A percentile compares a stretch with the other conserved stretches of the same genome.
phyloP scores from a whole-genome alignment of 2,797 vertebrate genomes.

The Alca torda region DNA sequence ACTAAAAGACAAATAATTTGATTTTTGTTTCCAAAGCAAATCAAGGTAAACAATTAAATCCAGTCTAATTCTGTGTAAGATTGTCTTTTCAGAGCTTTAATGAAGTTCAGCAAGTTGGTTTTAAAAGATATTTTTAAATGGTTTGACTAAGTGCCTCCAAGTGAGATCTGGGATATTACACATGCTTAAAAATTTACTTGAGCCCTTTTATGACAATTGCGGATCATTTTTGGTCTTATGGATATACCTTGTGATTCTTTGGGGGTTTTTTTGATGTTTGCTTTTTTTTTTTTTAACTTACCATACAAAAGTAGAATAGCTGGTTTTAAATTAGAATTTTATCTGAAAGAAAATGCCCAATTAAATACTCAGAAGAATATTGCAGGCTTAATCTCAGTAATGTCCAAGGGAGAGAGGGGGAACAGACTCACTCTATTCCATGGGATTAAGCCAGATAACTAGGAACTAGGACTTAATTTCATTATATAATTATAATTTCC shows the following conservation, averaged over 20 bases:
- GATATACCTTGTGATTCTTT: too few species aligned
- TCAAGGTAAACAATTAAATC: background rate
- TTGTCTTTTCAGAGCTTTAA: background rate
- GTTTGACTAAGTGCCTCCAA: background rate
- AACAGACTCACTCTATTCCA: background rate
- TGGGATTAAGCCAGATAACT: background rate
- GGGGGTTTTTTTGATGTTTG: rapidly evolving
- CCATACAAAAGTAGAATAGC: background rate
- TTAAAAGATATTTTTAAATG: background rate
- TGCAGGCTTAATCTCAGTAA: background rate
- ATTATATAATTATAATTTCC: background rate
- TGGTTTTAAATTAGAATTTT: background rate
- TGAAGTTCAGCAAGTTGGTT: background rate
- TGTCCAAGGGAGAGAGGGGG: background rate
- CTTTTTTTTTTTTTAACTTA: background rate
- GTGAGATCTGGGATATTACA: background rate
- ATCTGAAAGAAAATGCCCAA: background rate
- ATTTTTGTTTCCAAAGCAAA: background rate
- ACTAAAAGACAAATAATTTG: background rate
- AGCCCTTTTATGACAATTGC: background rate
- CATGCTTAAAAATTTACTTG: background rate
- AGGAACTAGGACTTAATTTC: background rate
- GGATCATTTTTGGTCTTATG: background rate
- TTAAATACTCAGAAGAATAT: background rate
- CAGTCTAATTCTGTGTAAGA: background rate